Base-by-base conservation (phyloP, 2,888 invertebrate genomes). In the Idaea aversata region DNA sequence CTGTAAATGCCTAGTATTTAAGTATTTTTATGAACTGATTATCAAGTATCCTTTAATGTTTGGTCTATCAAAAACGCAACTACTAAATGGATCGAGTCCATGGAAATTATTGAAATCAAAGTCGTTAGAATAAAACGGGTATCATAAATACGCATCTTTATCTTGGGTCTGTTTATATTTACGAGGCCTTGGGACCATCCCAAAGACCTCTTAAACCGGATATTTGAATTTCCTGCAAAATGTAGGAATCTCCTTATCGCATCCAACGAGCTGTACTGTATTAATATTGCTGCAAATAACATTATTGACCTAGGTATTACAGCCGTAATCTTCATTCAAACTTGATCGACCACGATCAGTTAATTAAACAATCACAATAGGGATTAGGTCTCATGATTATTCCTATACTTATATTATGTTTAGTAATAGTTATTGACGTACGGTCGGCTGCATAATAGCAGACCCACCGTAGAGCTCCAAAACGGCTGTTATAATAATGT, bases 81-180 rank as follows among this genome's bases (percentile, higher is more conserved):
- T 25, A 25, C 25, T 25, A 25, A n/a, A 25, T 25, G 47, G 47
- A 47, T 10, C 47, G 7, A 7, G 10, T 47, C 10, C 7, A 13
- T 13, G 47, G 13, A 47, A 47, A 47, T 47, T 47, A 47, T 47
- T 47, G 47, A 47, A 25, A 47, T 10, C 47, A 6, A 13, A 47
- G 47, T 13, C 47, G 7, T 13, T 47, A 10, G 47, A 47, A 47
- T 47, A 47, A 13, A 47, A 47, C 10, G 13, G 13, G 10, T 47
- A 13, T 47, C 47, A 47, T 47, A 47, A 47, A 47, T 47, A 47
- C 47, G 13, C 47, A 47, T 47, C 47, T 47, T 47, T 47, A 47
- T 47, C 61, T 63, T 16, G 10, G 61, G 62, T 61, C 64, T 38
- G 63, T 65, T 67, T 61, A 62, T 67, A 64, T 62, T 25, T 36